These are phyloP conservation scores for Paratrypauchen microcephalus DNA, from an alignment of 2,797 vertebrate species.

Conservation along the genomic window DNA sequence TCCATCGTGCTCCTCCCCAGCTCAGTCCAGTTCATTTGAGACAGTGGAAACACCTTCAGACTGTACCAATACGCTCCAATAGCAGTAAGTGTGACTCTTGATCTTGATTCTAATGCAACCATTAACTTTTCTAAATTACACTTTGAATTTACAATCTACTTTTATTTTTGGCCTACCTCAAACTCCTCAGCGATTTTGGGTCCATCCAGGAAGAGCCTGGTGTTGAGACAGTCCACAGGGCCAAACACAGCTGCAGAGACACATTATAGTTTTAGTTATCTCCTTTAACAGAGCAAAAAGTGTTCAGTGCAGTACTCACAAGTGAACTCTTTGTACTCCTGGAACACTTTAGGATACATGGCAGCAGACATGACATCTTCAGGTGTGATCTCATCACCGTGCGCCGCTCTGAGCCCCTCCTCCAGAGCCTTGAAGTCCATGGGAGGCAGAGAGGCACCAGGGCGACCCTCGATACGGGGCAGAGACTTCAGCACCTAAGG, in stretches of 20 bases:
- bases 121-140: too few species aligned
- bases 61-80: too few species aligned
- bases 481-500: constrained; percentile 88
- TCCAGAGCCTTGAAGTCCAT: constrained; percentile 84
- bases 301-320: neutral
- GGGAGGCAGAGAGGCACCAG: constrained; percentile 84
- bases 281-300: neutral
- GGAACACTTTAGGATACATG: constrained; percentile 92
- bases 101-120: too few species aligned
- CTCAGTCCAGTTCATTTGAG: too few species aligned
- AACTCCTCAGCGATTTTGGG: constrained; percentile 93
- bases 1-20: too few species aligned
- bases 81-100: too few species aligned
- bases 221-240: constrained; percentile 89
- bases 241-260: constrained; percentile 79
- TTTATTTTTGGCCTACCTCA: constrained; percentile 74
- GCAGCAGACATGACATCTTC: constrained; percentile 93
- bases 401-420: constrained; percentile 71
- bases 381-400: constrained; percentile 84
- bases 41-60: too few species aligned
- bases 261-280: neutral
- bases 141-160: too few species aligned
- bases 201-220: constrained; percentile 91
- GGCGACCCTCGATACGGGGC: constrained; percentile 86
- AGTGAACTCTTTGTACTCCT: constrained; percentile 86